These are phyloP conservation scores for Platyscapa corneri DNA, from an alignment of 1,140 invertebrate genomes.

Conservation along the genomic window DNA sequence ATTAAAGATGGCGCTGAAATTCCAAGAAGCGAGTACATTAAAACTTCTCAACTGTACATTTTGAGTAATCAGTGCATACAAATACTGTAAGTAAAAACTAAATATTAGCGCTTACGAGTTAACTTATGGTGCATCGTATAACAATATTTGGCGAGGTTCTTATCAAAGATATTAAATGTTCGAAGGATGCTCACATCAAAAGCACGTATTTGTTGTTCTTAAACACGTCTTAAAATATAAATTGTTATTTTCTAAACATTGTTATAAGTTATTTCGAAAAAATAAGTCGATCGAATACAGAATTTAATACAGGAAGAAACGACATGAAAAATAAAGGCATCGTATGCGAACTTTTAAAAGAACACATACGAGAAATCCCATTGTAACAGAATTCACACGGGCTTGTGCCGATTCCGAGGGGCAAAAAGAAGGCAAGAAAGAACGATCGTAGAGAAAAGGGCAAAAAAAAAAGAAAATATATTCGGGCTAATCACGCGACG, in stretches of 20 bases:
- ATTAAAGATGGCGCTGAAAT: not conserved
- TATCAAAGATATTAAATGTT: too few relatives aligned
- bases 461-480: not conserved
- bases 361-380: not conserved
- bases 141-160: too few relatives aligned
- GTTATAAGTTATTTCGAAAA: too few relatives aligned
- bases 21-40: not conserved
- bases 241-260: too few relatives aligned
- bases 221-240: too few relatives aligned
- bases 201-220: too few relatives aligned
- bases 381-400: not conserved
- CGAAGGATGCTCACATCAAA: too few relatives aligned
- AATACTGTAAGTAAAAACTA: not conserved
- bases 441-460: not conserved
- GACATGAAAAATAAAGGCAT: too few relatives aligned
- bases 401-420: not conserved
- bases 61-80: not conserved
- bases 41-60: not conserved
- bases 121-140: not conserved
- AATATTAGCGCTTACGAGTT: not conserved
- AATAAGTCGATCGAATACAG: too few relatives aligned
- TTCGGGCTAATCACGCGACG: not conserved
- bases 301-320: too few relatives aligned
- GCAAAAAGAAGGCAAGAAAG: not conserved
- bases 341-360: not conserved